Percentiles rank a stretch among this genome's conserved stretches.
Conservation (phyloP, 2,888 invertebrate species). For the Coremacera marginata region DNA sequence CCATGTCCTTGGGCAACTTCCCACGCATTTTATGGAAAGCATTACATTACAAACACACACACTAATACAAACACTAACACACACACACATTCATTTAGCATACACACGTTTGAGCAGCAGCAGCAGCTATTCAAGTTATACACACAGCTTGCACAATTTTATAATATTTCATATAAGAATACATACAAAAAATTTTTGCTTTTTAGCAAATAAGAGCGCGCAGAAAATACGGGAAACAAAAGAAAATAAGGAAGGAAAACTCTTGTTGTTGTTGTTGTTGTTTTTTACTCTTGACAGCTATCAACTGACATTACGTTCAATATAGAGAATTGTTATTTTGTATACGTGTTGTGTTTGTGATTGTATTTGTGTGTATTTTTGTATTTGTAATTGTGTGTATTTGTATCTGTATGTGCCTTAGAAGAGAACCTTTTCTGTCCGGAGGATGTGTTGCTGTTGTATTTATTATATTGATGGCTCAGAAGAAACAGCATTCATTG, state of each 20-base stretch:
- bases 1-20: constrained; percentile 49
- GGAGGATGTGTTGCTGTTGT: not conserved
- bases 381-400: not conserved
- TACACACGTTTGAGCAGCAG: not conserved
- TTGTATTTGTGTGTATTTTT: constrained; percentile 7
- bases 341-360: not conserved
- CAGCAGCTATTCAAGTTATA: not conserved
- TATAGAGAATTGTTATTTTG: not conserved
- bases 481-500: constrained; percentile 10
- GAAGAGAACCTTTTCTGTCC: constrained; percentile 5
- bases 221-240: not conserved
- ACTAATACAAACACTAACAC: not conserved
- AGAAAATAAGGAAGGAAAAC: not conserved
- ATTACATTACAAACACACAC: not conserved
- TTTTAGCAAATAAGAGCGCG: constrained; percentile 16
- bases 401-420: not conserved
- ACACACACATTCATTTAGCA: not conserved
- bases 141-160: not conserved
- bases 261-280: constrained; percentile 11
- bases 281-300: constrained; percentile 23
- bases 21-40: constrained; percentile 39
- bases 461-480: constrained; percentile 5
- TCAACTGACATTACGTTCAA: constrained; percentile 27
- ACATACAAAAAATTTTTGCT: not conserved
- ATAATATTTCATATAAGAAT: not conserved